phyloP scores from a whole-genome alignment of 2,888 invertebrate species.

The Drosophila bunnanda region DNA sequence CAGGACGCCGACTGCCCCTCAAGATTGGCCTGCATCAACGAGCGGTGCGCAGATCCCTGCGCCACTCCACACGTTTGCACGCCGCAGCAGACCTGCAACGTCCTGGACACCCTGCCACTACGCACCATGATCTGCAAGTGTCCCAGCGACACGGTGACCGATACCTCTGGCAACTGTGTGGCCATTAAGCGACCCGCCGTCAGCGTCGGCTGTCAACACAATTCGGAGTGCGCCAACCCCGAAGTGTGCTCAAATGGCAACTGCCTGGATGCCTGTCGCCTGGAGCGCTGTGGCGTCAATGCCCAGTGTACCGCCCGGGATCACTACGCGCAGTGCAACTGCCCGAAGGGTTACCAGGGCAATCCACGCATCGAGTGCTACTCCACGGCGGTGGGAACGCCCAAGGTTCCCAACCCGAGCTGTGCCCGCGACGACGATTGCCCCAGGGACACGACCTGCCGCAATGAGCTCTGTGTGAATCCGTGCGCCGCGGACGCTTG shows the following conservation, averaged over 20 bases:
- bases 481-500: conserved; percentile 91
- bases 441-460: conserved; percentile 89
- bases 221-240: conserved; percentile 90
- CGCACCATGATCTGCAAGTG: conserved; percentile 95
- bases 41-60: conserved; percentile 92
- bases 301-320: conserved; percentile 91
- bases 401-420: conserved; percentile 86
- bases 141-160: conserved; percentile 91
- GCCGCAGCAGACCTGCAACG: conserved; percentile 91
- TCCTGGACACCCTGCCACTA: conserved; percentile 91
- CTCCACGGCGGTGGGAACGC: conserved; percentile 57
- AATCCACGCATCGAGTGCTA: conserved; percentile 92
- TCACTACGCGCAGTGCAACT: conserved; percentile 91
- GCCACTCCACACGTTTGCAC: conserved; percentile 89
- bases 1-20: conserved; percentile 91
- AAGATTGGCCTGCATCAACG: conserved; percentile 91
- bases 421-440: conserved; percentile 93
- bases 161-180: conserved; percentile 90
- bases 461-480: conserved; percentile 91
- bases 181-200: conserved; percentile 86
- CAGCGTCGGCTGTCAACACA: conserved; percentile 88
- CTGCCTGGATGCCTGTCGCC: conserved; percentile 92
- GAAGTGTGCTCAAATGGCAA: conserved; percentile 91
- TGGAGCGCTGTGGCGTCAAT: conserved; percentile 92
- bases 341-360: conserved; percentile 91